Conservation (phyloP, 2,113 vertebrate species). For the Zapornia atra region DNA sequence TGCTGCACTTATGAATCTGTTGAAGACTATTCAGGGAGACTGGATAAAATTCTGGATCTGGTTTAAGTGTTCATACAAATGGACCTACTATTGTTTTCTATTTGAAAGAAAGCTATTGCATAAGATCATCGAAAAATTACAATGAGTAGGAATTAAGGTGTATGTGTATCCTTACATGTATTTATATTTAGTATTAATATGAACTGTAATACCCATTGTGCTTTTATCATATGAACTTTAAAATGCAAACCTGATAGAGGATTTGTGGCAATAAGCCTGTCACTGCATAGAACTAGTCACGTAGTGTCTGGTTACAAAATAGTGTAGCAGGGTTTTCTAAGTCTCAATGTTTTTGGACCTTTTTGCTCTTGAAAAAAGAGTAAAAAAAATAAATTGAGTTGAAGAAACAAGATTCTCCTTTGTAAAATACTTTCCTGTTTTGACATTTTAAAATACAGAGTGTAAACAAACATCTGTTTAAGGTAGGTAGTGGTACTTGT, state of each 20-base stretch:
- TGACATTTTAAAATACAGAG: background rate
- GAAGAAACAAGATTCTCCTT: background rate
- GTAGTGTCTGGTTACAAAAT: background rate
- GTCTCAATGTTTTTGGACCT: background rate
- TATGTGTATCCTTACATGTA: rapidly evolving
- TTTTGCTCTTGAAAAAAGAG: background rate
- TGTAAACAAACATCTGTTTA: background rate
- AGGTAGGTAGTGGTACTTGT: background rate
- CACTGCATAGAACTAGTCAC: background rate
- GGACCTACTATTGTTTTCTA: background rate
- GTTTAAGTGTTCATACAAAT: background rate
- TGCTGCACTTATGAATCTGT: background rate
- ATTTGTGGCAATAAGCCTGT: background rate
- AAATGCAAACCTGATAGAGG: background rate
- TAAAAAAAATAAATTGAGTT: background rate
- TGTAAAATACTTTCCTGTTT: background rate
- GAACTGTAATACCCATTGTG: background rate
- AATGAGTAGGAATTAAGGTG: background rate
- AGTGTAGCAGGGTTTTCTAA: background rate
- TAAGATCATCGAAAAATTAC: background rate
- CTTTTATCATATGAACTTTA: background rate
- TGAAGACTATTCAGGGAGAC: background rate
- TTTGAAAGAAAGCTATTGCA: background rate
- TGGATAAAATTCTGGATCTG: background rate
- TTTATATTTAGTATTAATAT: background rate